phyloP scores from a whole-genome alignment of 1,140 invertebrate species.

The Microplitis mediator region DNA sequence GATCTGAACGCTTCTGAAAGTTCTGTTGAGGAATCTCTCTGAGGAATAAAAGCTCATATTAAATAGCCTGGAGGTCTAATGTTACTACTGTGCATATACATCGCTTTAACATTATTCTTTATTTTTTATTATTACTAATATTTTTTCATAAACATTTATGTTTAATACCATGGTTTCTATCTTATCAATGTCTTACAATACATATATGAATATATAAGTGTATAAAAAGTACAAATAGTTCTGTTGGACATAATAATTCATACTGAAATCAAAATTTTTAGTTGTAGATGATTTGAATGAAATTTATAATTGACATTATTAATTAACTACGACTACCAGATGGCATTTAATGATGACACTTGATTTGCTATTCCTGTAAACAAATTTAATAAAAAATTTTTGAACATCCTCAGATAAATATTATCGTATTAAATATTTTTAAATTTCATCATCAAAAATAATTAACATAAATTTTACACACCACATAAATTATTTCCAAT shows the following conservation, averaged over 20 bases:
- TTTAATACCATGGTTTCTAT: background rate
- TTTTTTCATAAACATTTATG: slow-evolving; percentile 19
- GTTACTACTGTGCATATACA: background rate
- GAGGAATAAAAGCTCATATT: background rate
- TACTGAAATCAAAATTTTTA: background rate
- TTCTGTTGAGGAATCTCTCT: slow-evolving; percentile 35
- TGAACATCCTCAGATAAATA: background rate
- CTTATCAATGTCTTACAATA: background rate
- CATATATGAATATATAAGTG: background rate
- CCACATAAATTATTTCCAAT: slow-evolving; percentile 83
- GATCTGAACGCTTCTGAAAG: slow-evolving; percentile 41
- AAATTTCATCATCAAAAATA: slow-evolving; percentile 1
- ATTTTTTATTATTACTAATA: background rate
- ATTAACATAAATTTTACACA: slow-evolving; percentile 28
- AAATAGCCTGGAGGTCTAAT: background rate
- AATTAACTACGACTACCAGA: slow-evolving; percentile 23
- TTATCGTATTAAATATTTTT: too few species aligned
- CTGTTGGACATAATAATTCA: background rate
- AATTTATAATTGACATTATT: background rate
- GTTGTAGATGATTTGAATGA: background rate
- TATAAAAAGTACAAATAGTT: too few species aligned
- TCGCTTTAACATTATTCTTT: too few species aligned
- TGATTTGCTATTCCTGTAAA: slow-evolving; percentile 59
- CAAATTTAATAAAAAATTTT: slow-evolving; percentile 18
- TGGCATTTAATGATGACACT: slow-evolving; percentile 56